phyloP scores from a whole-genome alignment of 2,113 vertebrate genomes.

The Zosterops japonicus region DNA sequence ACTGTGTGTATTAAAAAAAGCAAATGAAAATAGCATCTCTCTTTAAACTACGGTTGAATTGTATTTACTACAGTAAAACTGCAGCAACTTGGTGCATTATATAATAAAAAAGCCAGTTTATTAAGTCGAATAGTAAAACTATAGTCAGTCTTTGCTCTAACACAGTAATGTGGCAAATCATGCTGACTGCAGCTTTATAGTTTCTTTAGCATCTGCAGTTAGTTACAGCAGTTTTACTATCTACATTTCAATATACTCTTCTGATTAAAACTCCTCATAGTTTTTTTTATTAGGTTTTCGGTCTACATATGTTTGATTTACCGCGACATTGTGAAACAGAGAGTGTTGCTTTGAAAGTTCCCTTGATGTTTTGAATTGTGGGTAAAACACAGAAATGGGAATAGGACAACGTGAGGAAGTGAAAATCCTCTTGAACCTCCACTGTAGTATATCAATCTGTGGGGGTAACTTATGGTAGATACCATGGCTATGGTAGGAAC shows the following conservation, averaged over 20 bases:
- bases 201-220: slow-evolving; percentile 72
- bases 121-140: slow-evolving; percentile 72
- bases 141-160: slow-evolving; percentile 22
- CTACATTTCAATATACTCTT: slow-evolving; percentile 74
- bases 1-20: background rate
- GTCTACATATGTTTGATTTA: slow-evolving; percentile 63
- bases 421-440: background rate
- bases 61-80: slow-evolving; percentile 57
- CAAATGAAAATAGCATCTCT: background rate
- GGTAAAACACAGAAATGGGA: background rate
- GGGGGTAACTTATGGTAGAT: background rate
- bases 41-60: slow-evolving; percentile 46
- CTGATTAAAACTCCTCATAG: slow-evolving; percentile 73
- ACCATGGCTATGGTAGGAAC: background rate
- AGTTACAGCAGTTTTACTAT: slow-evolving; percentile 76
- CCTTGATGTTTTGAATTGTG: slow-evolving; percentile 3
- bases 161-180: slow-evolving; percentile 6
- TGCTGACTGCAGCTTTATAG: slow-evolving; percentile 58
- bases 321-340: slow-evolving; percentile 41
- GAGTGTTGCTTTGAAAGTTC: slow-evolving; percentile 62
- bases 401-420: background rate
- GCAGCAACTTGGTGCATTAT: slow-evolving; percentile 54
- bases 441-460: background rate
- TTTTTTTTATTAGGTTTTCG: slow-evolving; percentile 71
- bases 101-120: slow-evolving; percentile 71